Base-by-base conservation (phyloP, 92 coral and sea anemone genomes). In the Blastomussa wellsi region DNA sequence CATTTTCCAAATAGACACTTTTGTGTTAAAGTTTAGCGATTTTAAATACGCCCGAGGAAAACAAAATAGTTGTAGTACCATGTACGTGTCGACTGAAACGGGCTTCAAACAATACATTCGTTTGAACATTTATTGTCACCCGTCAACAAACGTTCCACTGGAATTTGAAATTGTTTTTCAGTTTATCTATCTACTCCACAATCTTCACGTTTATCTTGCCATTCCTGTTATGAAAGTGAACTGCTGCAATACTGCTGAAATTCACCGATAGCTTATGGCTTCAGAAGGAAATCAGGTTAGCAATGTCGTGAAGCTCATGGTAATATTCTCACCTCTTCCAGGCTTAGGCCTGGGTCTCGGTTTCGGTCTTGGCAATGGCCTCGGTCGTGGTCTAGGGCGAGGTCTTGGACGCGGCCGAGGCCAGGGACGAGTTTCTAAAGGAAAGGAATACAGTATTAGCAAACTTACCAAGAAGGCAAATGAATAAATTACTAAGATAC, bases 381-480 rank as follows among this genome's bases (percentile, higher is more conserved):
- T 53, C 24, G 87, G 87, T 31, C 74, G 79, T 32, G 88, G 91
- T 9, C 84, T 49, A 3, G 88, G 91, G 13, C 80, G n/a, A 20
- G 91, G 91, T 37, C 84, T 66, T 20, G 90, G 90, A 20, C 86
- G 72, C 15, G 90, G 90, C 66, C 86, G 82, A 36, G 89, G 89
- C 64, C 86, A 8, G 10, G 91, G 91, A 2, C 88, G 88, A 88
- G 84, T 83, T 47, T 77, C 82, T 85, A 14, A 19, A 26, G 11
- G 19, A 28, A 39, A 19, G 49, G 4, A 41, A 11, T 26, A 24
- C 67, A 20, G 0, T 7, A 26, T 60, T 24, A 9, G 9, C 32
- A 62, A 62, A 0, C 15, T 36, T 1, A 70, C 14, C 0, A 29
- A 69, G n/a, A 28, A 35, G n/a, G 39, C 44, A 13, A 3, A 22